Evolutionary conservation across 2,113 vertebrate genomes (phyloP), one percentile per base, ranked within the genome.

Genomic region (Anthoscopus minutus): DNA sequence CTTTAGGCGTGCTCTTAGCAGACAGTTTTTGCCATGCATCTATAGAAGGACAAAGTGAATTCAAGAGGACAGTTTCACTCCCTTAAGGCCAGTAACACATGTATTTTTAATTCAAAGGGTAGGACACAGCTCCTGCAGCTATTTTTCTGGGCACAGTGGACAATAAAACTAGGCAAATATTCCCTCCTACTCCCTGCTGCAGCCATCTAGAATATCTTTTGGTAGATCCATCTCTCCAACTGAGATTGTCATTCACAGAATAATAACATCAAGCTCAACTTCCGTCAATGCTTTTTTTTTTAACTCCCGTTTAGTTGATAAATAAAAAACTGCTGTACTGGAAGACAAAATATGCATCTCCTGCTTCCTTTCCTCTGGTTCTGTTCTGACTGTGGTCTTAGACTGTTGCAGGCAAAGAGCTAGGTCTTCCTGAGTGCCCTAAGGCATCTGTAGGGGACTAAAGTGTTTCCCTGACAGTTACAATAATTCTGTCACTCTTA

Each of bases 401-500:
- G 57, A 45, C 33, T 1, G 0, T 33, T 57, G 54, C 50, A 54
- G 72, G 25, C 27, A 42, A 67, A 64, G 73, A 84, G 24, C 16
- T 53, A 5, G 44, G 25, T 67, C 65, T 72, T 61, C 51, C 37
- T 47, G 20, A 51, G 17, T 11, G 22, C 27, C 60, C 58, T 25
- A 35, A 81, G 85, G 35, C 62, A 58, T 50, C 57, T 76, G 45
- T 50, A 76, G 37, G 21, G 61, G 25, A 67, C 31, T 42, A 10
- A 85, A 91, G 61, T 42, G 66, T 89, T 88, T 93, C 54, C 48
- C 33, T 93, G 64, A 38, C 74, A 77, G 66, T 60, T 89, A 47
- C 2, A 83, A 56, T 92, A 85, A 73, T 89, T 80, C 56, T 86
- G 67, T 92, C 71, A 89, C 62, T 95, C 70, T 94, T 80, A 73